A percentile compares a stretch with the other conserved stretches of the same genome.
These are phyloP conservation scores for Hyperoplus lanceolatus DNA, from an alignment of 2,797 vertebrate genomes.

Conservation along the genomic window DNA sequence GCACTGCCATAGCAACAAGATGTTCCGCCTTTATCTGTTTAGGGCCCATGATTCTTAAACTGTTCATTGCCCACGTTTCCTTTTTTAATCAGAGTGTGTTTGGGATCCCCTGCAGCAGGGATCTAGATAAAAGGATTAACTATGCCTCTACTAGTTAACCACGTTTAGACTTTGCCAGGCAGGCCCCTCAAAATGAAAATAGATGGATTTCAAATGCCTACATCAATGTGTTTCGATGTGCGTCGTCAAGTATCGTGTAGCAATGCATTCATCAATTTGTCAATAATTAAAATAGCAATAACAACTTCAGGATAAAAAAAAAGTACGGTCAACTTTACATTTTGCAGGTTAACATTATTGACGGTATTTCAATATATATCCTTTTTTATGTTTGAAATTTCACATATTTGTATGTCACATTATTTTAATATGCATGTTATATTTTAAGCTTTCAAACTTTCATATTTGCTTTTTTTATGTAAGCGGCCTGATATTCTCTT, in stretches of 20 bases:
- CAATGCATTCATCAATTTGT: constrained; percentile 57
- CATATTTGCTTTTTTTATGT: constrained; percentile 12
- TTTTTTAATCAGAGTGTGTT: constrained; percentile 89
- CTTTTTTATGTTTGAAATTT: neutral
- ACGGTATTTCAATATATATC: neutral
- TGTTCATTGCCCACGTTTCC: constrained; percentile 87
- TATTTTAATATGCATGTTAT: constrained; percentile 6
- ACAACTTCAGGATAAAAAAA: constrained; percentile 3
- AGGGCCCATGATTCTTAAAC: constrained; percentile 86
- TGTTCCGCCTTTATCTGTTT: constrained; percentile 87
- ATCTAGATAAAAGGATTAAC: constrained; percentile 90
- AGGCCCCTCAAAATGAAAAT: constrained; percentile 84
- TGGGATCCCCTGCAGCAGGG: constrained; percentile 89
- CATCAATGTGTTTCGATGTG: constrained; percentile 75
- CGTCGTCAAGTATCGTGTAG: constrained; percentile 69
- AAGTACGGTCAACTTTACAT: neutral
- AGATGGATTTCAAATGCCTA: constrained; percentile 83
- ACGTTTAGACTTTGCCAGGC: constrained; percentile 86
- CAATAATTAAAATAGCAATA: constrained; percentile 42
- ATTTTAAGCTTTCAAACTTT: constrained; percentile 21
- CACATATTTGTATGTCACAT: neutral
- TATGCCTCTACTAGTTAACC: constrained; percentile 89
- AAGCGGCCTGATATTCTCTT: constrained; percentile 13
- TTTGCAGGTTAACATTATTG: constrained; percentile 3
- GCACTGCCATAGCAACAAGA: constrained; percentile 88